Evolutionary conservation across 30 jellyfish, hydroid and myxozoan species (phyloP), one percentile per base, ranked within the genome.

Genomic region (Aurelia sp.): DNA sequence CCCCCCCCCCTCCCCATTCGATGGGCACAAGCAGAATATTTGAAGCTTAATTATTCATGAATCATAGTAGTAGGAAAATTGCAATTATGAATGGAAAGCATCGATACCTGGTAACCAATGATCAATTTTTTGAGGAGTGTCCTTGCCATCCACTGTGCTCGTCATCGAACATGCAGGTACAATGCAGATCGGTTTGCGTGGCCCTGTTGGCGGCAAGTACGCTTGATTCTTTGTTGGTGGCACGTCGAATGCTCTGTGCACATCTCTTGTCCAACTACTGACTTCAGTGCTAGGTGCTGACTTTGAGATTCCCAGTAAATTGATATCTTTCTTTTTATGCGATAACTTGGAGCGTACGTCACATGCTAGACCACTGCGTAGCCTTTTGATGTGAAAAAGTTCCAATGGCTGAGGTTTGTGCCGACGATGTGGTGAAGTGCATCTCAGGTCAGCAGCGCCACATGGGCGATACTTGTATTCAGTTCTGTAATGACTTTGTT

Each of bases 41-140:
- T 27, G 1, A 27, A 27, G 33, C 33, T n/a, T n/a, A n/a, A n/a
- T n/a, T n/a, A n/a, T n/a, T n/a, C n/a, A n/a, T n/a, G n/a, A n/a
- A n/a, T n/a, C n/a, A n/a, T n/a, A n/a, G n/a, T n/a, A n/a, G n/a
- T n/a, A n/a, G n/a, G n/a, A n/a, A n/a, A n/a, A n/a, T n/a, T n/a
- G n/a, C n/a, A n/a, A n/a, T n/a, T n/a, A n/a, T n/a, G n/a, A 41
- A 41, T 41, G 6, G 10, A 41, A 41, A 5, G 52, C 76, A n/a
- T 66, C n/a, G 0, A 22, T 84, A 84, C 93, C 93, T 72, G 93
- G 93, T 19, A 84, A 76, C 93, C 86, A 73, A 44, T 72, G 93
- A 22, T 84, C 93, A 11, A 66, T 84, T 27, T 19, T 71, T 18
- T 4, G 30, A 52, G 61, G 15, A 40, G 8, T 47, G 2, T 18